phyloP scores from a whole-genome alignment of 2,113 vertebrate species.

The Periophthalmodon schlosseri region DNA sequence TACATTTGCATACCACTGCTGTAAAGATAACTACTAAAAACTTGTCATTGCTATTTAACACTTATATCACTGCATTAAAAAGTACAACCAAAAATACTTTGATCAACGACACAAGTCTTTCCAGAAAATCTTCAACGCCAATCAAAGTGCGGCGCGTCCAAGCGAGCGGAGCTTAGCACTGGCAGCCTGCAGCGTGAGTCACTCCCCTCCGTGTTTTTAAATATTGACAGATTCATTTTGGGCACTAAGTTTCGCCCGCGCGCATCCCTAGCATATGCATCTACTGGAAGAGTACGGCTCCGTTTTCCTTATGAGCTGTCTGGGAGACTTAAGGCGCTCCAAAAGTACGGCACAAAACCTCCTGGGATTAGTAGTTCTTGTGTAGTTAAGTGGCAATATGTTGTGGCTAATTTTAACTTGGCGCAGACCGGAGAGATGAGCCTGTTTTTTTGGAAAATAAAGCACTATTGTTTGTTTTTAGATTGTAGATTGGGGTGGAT shows the following conservation, averaged over 20 bases:
- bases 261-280: constrained; percentile 34
- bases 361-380: not conserved
- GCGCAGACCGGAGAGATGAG: not conserved
- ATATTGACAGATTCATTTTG: constrained; percentile 54
- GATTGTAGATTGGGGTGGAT: not conserved
- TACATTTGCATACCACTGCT: too few relatives aligned
- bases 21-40: too few relatives aligned
- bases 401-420: not conserved
- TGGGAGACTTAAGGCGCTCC: not conserved
- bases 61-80: not conserved
- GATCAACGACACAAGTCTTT: not conserved
- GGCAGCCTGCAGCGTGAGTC: constrained; percentile 42
- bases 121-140: constrained; percentile 24
- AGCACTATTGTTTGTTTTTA: not conserved
- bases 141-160: constrained; percentile 44
- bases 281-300: constrained; percentile 1
- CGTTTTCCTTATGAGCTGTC: not conserved
- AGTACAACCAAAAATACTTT: not conserved
- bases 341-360: not conserved
- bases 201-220: constrained; percentile 34
- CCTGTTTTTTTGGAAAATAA: not conserved
- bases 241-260: constrained; percentile 43
- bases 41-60: too few relatives aligned
- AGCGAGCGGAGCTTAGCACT: constrained; percentile 24
- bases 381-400: constrained; percentile 7